A percentile compares a stretch with the other conserved stretches of the same genome.
Conservation (phyloP, 1,140 invertebrate species). For the Hermatobates lingyangjiaoensis region DNA sequence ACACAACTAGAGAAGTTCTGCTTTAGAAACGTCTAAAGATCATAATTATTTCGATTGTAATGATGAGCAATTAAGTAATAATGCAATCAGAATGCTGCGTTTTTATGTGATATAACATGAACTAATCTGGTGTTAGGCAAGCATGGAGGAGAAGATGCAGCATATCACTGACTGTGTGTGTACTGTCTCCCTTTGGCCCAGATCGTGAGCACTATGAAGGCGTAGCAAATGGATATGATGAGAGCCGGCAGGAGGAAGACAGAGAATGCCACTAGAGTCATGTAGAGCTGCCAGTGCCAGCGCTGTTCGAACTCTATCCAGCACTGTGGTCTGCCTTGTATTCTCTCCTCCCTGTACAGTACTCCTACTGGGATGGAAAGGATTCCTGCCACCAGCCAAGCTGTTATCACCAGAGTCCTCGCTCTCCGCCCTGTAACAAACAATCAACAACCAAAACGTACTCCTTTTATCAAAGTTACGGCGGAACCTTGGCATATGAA, state of each 20-base stretch:
- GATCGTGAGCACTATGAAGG: constrained; percentile 80
- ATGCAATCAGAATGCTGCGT: too few species aligned
- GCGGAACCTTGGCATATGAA: too few species aligned
- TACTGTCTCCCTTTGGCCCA: constrained; percentile 60
- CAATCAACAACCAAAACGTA: too few species aligned
- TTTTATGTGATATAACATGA: too few species aligned
- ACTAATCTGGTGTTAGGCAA: too few species aligned
- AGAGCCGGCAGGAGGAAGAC: constrained; percentile 76
- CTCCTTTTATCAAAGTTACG: too few species aligned
- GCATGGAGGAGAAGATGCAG: neutral
- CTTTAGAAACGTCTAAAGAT: too few species aligned
- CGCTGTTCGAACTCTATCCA: constrained; percentile 67
- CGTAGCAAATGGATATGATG: constrained; percentile 78
- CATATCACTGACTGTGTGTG: constrained; percentile 14
- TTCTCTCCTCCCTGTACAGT: constrained; percentile 56
- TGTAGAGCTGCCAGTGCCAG: constrained; percentile 73
- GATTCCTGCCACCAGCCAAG: constrained; percentile 63
- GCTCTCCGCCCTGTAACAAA: constrained; percentile 44
- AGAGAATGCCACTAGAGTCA: constrained; percentile 60
- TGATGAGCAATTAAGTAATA: too few species aligned
- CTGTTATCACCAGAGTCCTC: constrained; percentile 48
- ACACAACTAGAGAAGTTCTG: too few species aligned
- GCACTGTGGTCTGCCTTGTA: constrained; percentile 64
- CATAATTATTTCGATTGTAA: too few species aligned
- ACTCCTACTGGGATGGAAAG: constrained; percentile 70